Conservation (phyloP, 2,888 invertebrate genomes). For the Eupithecia dodoneata region DNA sequence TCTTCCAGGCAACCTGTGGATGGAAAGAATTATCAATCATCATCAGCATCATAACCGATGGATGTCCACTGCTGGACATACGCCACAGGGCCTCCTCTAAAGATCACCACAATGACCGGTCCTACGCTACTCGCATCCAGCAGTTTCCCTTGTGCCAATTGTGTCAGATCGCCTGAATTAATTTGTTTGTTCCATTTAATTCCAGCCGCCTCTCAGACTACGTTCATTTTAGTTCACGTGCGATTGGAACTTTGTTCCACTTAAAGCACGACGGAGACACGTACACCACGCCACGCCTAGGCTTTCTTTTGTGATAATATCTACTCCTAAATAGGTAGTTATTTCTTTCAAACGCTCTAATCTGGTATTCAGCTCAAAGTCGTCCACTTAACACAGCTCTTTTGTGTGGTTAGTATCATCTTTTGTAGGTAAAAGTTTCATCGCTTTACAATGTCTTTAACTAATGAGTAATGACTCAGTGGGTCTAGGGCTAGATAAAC, state of each 20-base stretch:
- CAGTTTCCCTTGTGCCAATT: no score
- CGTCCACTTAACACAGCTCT: background rate
- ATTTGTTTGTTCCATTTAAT: background rate
- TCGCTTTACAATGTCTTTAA: background rate
- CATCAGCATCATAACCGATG: no score
- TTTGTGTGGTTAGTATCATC: background rate
- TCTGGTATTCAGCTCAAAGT: conserved; percentile 18
- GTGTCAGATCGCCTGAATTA: background rate
- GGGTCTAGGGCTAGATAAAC: no score
- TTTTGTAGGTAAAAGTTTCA: background rate
- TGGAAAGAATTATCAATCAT: no score
- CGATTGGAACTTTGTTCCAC: background rate
- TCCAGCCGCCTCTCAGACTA: background rate
- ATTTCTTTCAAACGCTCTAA: background rate
- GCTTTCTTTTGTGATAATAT: background rate
- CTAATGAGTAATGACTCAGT: background rate
- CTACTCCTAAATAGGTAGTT: background rate
- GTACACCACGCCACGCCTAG: background rate
- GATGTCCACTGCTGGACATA: no score
- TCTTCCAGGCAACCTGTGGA: no score
- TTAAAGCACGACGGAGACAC: background rate
- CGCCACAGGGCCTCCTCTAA: no score
- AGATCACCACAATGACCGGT: no score
- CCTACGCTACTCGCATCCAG: no score
- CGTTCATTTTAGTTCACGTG: background rate